phyloP scores from a whole-genome alignment of 2,113 vertebrate genomes.

The Actinemys pallida region DNA sequence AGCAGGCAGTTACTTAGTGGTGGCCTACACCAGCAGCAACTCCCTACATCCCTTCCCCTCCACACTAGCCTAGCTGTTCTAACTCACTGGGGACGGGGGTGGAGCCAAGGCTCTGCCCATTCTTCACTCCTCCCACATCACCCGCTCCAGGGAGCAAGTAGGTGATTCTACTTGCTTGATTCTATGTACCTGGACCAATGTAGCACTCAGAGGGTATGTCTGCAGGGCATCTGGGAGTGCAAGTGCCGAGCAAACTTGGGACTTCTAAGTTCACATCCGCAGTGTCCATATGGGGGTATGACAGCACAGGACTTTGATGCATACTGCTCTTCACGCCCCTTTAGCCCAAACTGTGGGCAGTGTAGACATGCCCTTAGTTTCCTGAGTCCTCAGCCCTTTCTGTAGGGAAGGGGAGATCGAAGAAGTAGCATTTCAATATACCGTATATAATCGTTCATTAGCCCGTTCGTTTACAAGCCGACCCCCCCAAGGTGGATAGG shows the following conservation, averaged over 20 bases:
- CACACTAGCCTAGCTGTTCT: background rate
- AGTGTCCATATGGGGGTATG: background rate
- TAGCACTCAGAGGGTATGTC: background rate
- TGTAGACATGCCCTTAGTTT: background rate
- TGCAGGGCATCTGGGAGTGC: background rate
- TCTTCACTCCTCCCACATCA: background rate
- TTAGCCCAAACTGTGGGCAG: background rate
- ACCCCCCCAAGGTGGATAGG: too few relatives aligned
- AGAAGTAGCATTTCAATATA: conserved; percentile 31
- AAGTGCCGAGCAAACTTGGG: background rate
- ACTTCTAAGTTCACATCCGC: background rate
- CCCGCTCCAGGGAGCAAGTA: background rate
- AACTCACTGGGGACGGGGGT: background rate
- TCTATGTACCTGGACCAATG: background rate
- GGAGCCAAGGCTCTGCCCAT: background rate
- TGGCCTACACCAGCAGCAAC: background rate
- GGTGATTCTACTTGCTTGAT: background rate
- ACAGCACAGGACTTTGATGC: background rate
- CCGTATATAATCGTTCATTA: too few relatives aligned
- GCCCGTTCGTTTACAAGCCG: too few relatives aligned
- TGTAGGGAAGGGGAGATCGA: background rate
- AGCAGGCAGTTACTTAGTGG: background rate
- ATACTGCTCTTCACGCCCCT: background rate
- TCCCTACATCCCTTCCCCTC: fast-evolving
- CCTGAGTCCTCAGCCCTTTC: background rate